Evolutionary conservation across 2,888 invertebrate genomes (phyloP).

Genomic region (Stenolophus ochropezus): DNA sequence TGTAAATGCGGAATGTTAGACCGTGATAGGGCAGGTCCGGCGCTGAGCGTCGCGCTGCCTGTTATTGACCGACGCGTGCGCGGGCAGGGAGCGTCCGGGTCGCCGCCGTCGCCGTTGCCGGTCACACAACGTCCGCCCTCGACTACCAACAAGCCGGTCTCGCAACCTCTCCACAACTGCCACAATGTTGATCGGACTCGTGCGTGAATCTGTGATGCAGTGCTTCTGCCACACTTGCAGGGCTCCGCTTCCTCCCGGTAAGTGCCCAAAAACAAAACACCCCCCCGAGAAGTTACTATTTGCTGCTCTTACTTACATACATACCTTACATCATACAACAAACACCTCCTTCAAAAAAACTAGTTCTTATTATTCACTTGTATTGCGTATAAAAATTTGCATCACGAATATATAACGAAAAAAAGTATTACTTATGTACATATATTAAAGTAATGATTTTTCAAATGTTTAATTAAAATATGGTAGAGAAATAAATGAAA

Average conservation of each 20-base stretch:
- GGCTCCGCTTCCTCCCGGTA: conserved; percentile 87
- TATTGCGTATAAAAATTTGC: too few relatives aligned
- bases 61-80: conserved; percentile 59
- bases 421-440: too few relatives aligned
- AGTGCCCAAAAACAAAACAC: conserved; percentile 70
- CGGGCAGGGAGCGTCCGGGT: background rate
- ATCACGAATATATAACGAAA: too few relatives aligned
- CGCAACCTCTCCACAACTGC: conserved; percentile 42
- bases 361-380: too few relatives aligned
- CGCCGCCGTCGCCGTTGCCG: conserved; percentile 4
- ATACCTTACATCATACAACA: too few relatives aligned
- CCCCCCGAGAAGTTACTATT: too few relatives aligned
- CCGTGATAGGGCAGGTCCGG: background rate
- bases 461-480: too few relatives aligned
- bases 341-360: too few relatives aligned
- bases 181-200: conserved; percentile 90
- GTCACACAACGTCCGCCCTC: conserved; percentile 15
- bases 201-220: conserved; percentile 93
- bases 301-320: too few relatives aligned
- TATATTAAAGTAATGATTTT: too few relatives aligned
- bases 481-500: background rate
- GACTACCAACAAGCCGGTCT: background rate
- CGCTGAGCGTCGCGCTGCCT: background rate
- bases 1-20: too few relatives aligned
- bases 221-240: conserved; percentile 96